phyloP scores from a whole-genome alignment of 1,140 invertebrate genomes.

The Uloborus diversus region DNA sequence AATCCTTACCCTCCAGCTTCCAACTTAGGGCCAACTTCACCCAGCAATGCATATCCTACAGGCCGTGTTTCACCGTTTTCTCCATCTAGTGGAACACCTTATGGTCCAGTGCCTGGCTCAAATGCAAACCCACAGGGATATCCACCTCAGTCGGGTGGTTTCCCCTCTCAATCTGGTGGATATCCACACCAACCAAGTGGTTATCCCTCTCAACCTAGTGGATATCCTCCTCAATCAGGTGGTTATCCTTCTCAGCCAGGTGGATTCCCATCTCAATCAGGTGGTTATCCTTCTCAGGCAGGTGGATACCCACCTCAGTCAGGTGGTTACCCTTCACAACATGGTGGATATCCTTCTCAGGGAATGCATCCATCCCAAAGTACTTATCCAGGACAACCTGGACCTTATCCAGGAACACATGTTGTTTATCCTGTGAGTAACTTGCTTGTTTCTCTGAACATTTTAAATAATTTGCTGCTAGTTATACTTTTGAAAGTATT shows the following conservation, averaged over 20 bases:
- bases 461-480: background rate
- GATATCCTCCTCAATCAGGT: background rate
- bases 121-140: background rate
- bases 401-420: constrained; percentile 44
- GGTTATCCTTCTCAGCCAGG: background rate
- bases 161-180: background rate
- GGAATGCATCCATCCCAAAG: constrained; percentile 16
- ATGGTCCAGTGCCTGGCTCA: background rate
- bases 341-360: constrained; percentile 8
- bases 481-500: background rate
- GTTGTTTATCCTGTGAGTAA: constrained; percentile 43
- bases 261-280: constrained; percentile 6
- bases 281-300: background rate
- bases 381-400: constrained; percentile 32
- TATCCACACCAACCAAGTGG: constrained; percentile 43
- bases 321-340: background rate
- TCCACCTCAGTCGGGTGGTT: background rate
- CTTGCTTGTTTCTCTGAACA: background rate
- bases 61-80: background rate
- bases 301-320: background rate
- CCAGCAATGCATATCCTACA: background rate
- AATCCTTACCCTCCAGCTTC: background rate
- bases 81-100: no score
- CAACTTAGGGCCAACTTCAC: background rate
- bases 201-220: constrained; percentile 17